Conservation (phyloP, 2,113 vertebrate genomes). For the Urocitellus parryii region DNA sequence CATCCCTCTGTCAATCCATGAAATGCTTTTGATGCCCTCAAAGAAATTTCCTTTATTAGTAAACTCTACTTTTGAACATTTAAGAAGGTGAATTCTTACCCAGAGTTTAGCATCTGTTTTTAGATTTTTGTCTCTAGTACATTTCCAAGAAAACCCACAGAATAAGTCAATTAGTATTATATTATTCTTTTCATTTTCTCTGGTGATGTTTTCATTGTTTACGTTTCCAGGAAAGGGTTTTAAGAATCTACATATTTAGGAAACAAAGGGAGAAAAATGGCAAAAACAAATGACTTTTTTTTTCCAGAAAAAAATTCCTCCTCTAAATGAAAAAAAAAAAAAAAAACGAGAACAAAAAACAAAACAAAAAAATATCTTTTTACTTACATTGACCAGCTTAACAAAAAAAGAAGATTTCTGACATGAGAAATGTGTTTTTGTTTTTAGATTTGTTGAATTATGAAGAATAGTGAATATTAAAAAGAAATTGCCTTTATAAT, state of each 20-base stretch:
- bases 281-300: background rate
- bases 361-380: background rate
- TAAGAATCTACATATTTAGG: background rate
- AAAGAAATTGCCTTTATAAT: background rate
- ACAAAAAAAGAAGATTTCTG: background rate
- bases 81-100: background rate
- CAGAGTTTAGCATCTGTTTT: background rate
- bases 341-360: background rate
- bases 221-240: background rate
- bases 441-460: constrained; percentile 4
- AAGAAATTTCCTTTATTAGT: background rate
- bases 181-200: background rate
- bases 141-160: background rate
- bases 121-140: background rate
- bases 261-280: background rate
- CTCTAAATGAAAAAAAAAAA: background rate
- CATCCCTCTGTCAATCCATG: background rate
- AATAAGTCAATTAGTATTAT: background rate
- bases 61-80: background rate
- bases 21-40: background rate
- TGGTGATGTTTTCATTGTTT: background rate
- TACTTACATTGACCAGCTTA: background rate
- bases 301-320: background rate
- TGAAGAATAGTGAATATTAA: background rate
- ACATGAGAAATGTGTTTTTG: background rate